Base-by-base conservation (phyloP, 2,888 invertebrate species). In the Isotomurus palustris region DNA sequence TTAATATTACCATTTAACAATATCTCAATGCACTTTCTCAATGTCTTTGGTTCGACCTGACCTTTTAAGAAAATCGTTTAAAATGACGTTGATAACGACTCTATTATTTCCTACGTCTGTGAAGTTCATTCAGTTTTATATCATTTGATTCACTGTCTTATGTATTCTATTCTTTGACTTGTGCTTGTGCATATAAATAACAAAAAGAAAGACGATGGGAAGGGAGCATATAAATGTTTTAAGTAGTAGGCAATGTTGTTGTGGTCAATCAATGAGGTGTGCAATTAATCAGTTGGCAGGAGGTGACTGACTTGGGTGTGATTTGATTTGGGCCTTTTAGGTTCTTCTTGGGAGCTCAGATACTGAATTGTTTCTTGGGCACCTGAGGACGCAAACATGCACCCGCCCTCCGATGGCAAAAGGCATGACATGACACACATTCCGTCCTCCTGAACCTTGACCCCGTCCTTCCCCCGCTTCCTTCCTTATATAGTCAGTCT, bases 281-380 rank as follows among this genome's bases (percentile, higher is more conserved):
- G n/a, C n/a, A n/a, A n/a, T n/a, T n/a, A n/a, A n/a, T n/a, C n/a
- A n/a, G n/a, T n/a, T n/a, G n/a, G n/a, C n/a, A n/a, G n/a, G n/a
- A n/a, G 62, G 62, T 54, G 58, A 51, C 43, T 62, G 63, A 64
- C 66, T 62, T 58, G 64, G 58, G 61, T 62, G 66, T 60, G 60
- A 62, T 65, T 68, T 68, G 59, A 59, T 66, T 68, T 68, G 61
- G 61, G 62, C 59, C 62, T 53, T 60, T 62, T 66, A 68, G 68
- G 68, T 68, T 64, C 66, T 68, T 66, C 66, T 68, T 68, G 62
- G 68, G 66, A 68, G 68, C 64, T 65, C 68, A 66, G 66, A 63
- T 58, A 56, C 59, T 28, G 10, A 28, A 47, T n/a, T n/a, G n/a
- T n/a, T n/a, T n/a, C n/a, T 28, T 68, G 66, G 68, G 68, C 66